Evolutionary conservation across 2,113 vertebrate genomes (phyloP).

Genomic region (Catharus fuscescens): DNA sequence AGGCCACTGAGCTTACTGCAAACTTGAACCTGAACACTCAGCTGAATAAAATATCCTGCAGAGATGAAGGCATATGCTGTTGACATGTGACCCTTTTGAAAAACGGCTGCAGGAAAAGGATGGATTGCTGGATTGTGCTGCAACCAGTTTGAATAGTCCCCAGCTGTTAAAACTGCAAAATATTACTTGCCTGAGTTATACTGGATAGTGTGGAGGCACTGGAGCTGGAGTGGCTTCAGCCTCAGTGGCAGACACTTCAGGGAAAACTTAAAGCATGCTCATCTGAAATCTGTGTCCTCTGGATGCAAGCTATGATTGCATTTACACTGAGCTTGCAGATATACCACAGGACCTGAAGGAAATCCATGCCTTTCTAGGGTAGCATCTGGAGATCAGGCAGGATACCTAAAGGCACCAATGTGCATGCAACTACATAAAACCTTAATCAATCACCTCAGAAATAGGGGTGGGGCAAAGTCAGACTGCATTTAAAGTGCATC

Average conservation of each 20-base stretch:
- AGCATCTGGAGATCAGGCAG: background rate
- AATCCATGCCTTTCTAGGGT: fast-evolving
- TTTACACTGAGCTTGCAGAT: background rate
- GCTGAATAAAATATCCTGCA: background rate
- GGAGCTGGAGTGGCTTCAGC: background rate
- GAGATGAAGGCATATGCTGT: background rate
- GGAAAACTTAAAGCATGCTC: background rate
- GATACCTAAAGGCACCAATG: background rate
- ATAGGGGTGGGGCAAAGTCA: background rate
- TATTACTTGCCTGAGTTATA: background rate
- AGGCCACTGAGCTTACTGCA: background rate
- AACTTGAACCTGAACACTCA: background rate
- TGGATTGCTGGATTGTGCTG: background rate
- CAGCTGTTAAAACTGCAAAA: background rate
- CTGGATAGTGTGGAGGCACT: background rate
- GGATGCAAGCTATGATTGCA: background rate
- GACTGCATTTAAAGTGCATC: background rate
- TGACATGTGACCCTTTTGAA: background rate
- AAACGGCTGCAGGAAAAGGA: background rate
- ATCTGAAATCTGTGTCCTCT: background rate
- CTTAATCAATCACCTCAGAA: background rate
- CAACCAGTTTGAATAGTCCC: background rate
- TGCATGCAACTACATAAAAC: background rate
- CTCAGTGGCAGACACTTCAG: background rate
- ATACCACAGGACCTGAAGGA: background rate